Conservation (phyloP, 2,113 vertebrate genomes). For the Sardina pilchardus region DNA sequence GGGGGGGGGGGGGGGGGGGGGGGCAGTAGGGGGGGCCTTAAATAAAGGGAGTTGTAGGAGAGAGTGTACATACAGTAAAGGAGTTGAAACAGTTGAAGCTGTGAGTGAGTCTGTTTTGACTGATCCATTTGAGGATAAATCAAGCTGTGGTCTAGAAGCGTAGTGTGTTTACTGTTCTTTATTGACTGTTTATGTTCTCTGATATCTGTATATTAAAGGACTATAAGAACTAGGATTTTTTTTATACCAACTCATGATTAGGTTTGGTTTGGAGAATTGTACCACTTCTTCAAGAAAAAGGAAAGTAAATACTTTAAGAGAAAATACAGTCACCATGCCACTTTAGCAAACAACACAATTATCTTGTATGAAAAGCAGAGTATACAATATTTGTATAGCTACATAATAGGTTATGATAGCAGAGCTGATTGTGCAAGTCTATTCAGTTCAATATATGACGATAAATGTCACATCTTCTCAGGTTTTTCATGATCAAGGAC, state of each 20-base stretch:
- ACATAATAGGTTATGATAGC: background rate
- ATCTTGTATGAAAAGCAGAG: background rate
- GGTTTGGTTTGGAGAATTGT: background rate
- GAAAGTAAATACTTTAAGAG: no score
- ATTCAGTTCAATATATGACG: background rate
- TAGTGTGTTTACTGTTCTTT: background rate
- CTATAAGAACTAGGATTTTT: background rate
- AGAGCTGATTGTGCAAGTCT: background rate
- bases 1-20: no score
- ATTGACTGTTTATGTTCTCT: no score
- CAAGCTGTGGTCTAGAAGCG: background rate
- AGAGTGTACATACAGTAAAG: no score
- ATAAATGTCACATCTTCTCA: conserved; percentile 46
- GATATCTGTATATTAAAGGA: no score
- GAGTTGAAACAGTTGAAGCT: no score
- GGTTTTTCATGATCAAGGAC: conserved; percentile 98
- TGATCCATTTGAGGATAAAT: background rate
- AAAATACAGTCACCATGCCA: no score
- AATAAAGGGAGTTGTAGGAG: background rate
- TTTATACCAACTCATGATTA: background rate
- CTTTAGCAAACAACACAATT: no score
- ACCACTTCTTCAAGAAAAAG: background rate
- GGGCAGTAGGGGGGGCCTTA: no score
- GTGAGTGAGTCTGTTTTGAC: no score
- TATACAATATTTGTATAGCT: background rate